These are phyloP conservation scores for Gortyna flavago DNA, from an alignment of 2,888 invertebrate species.

Conservation along the genomic window DNA sequence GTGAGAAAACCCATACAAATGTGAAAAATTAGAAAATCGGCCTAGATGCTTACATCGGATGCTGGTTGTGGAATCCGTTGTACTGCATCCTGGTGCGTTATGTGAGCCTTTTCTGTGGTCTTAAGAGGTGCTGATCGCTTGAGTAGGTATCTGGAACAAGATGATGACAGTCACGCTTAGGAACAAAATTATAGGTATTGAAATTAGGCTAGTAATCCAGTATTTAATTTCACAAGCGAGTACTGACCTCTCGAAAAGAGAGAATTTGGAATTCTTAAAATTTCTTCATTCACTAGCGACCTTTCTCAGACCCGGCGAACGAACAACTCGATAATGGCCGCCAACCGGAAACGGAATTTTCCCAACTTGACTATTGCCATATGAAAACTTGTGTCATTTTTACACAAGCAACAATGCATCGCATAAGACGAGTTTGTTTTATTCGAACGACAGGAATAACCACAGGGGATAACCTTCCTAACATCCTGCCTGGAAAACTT, in stretches of 20 bases:
- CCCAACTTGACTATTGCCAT: constrained; percentile 19
- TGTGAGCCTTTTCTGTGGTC: constrained; percentile 70
- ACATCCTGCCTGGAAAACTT: too few relatives aligned
- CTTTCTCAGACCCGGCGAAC: constrained; percentile 89
- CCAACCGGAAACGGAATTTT: constrained; percentile 77
- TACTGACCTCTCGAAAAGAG: constrained; percentile 88
- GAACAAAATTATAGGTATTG: constrained; percentile 19
- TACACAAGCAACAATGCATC: constrained; percentile 9
- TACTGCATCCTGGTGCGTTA: constrained; percentile 85
- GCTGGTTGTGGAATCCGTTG: constrained; percentile 89
- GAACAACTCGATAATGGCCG: constrained; percentile 91
- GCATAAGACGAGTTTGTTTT: too few relatives aligned
- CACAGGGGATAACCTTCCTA: too few relatives aligned
- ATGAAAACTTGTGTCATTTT: constrained; percentile 9
- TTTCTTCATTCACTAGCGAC: constrained; percentile 83
- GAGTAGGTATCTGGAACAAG: constrained; percentile 85
- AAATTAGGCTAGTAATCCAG: constrained; percentile 22
- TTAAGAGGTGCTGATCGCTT: constrained; percentile 82
- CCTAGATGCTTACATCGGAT: constrained; percentile 84
- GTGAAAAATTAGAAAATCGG: constrained; percentile 37
- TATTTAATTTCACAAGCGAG: constrained; percentile 37
- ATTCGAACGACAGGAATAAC: too few relatives aligned
- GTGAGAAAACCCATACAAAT: constrained; percentile 30
- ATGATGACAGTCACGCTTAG: constrained; percentile 41
- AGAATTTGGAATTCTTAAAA: constrained; percentile 82